phyloP scores from a whole-genome alignment of 2,888 invertebrate genomes.

The Cynaeus angustus region DNA sequence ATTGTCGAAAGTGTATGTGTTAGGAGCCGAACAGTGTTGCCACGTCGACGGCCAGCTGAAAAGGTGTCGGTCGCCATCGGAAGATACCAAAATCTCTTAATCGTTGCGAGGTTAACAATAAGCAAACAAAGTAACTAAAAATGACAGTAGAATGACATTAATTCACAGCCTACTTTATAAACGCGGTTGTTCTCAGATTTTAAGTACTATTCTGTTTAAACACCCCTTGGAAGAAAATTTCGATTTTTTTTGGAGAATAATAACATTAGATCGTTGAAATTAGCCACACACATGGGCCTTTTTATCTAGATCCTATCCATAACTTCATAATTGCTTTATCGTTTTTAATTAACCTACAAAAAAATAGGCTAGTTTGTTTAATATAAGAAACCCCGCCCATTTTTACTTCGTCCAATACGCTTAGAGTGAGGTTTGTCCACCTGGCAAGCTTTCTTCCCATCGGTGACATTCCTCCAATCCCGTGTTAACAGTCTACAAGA shows the following conservation, averaged over 20 bases:
- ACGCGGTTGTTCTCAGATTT: too few species aligned
- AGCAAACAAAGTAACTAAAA: too few species aligned
- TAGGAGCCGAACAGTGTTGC: slow-evolving; percentile 34
- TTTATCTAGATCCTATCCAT: slow-evolving; percentile 12
- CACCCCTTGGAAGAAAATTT: background rate
- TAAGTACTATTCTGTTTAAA: too few species aligned
- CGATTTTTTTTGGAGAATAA: background rate
- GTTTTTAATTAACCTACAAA: slow-evolving; percentile 16
- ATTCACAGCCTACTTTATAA: too few species aligned
- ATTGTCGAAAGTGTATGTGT: slow-evolving; percentile 41
- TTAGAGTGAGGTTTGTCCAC: background rate
- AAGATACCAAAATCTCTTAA: background rate
- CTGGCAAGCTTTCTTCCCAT: background rate
- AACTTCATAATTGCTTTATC: background rate
- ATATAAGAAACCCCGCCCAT: background rate
- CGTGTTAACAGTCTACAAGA: background rate
- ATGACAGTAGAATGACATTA: too few species aligned
- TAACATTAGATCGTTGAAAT: slow-evolving; percentile 3
- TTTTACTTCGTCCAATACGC: background rate
- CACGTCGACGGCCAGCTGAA: slow-evolving; percentile 10
- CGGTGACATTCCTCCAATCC: slow-evolving; percentile 7
- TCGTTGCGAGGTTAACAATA: too few species aligned
- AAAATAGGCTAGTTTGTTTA: slow-evolving; percentile 26
- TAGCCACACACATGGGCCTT: slow-evolving; percentile 22
- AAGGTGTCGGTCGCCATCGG: background rate